Base-by-base conservation (phyloP, 2,113 vertebrate genomes). In the Galbula dea region DNA sequence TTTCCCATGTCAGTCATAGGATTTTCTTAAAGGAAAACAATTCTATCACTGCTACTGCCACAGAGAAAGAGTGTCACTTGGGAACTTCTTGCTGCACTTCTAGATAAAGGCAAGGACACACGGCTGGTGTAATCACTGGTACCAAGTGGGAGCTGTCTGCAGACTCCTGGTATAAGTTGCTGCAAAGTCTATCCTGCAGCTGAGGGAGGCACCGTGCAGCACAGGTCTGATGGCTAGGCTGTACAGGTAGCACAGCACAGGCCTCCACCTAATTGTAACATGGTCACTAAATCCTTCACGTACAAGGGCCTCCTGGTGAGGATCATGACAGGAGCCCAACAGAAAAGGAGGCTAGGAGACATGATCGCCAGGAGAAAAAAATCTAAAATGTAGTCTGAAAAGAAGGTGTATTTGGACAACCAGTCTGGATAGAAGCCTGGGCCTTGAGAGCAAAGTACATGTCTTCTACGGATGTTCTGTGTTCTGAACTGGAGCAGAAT, bases 231-330 rank as follows among this genome's bases (percentile, higher is more conserved):
- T 58, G 49, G 85, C 41, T 32, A 19, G n/a, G 43, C 51, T 30
- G 27, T 15, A 7, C 2, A 2, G 27, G 27, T 52, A 73, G 73
- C 52, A 8, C 49, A 16, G 43, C 48, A 18, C 51, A 59, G 27
- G 16, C n/a, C 36, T 57, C 11, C 1, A 4, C 18, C 23, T 12
- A 3, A 6, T 10, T 45, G 24, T 34, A 16, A 5, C 0, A 3
- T 52, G 55, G 55, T 84, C 59, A 23, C 36, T 41, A 16, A 48
- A 18, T 75, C 61, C 29, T 66, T 51, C 58, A 20, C 1, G 1
- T 17, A 37, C 37, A n/a, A 17, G 0, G 2, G 19, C 20, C 18
- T 75, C 18, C 71, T 59, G 45, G 32, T n/a, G 39, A 30, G 29
- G 12, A 34, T 41, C 43, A 23, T 34, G n/a, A 10, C 59, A 77